phyloP scores from a whole-genome alignment of 2,888 invertebrate genomes.

The Pherbina coryleti region DNA sequence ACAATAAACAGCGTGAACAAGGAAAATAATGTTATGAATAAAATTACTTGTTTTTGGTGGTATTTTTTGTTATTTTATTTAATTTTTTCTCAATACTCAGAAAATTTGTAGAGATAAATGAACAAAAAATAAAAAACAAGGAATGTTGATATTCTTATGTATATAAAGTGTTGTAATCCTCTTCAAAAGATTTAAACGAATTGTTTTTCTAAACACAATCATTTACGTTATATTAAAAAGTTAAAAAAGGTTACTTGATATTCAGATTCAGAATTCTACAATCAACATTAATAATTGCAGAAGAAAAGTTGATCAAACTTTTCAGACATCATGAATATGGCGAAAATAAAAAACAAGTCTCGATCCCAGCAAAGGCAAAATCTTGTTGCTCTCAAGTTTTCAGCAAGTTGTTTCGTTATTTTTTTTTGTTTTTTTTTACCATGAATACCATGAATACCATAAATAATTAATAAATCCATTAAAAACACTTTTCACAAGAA shows the following conservation, averaged over 20 bases:
- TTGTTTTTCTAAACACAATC: no score
- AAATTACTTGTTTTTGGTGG: no score
- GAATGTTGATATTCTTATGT: no score
- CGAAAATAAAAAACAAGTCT: conserved; percentile 1
- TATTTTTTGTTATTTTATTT: no score
- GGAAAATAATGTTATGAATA: no score
- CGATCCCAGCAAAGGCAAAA: neutral
- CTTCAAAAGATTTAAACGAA: no score
- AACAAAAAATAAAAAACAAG: no score
- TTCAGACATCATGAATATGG: neutral
- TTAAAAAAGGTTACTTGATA: no score
- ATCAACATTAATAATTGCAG: neutral
- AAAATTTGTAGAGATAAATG: neutral
- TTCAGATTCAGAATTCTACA: no score
- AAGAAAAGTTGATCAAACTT: neutral
- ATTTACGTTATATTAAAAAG: no score
- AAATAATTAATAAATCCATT: conserved; percentile 36
- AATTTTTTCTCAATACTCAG: neutral
- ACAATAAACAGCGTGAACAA: neutral
- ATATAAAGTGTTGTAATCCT: no score
- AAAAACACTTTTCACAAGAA: conserved; percentile 7
- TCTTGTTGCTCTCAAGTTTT: neutral
- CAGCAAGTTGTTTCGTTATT: no score
- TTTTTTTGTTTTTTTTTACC: neutral
- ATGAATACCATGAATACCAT: conserved; percentile 13